A percentile compares a stretch with the other conserved stretches of the same genome.
These are phyloP conservation scores for Leptopterna dolabrata DNA, from an alignment of 2,888 invertebrate species.

Conservation along the genomic window DNA sequence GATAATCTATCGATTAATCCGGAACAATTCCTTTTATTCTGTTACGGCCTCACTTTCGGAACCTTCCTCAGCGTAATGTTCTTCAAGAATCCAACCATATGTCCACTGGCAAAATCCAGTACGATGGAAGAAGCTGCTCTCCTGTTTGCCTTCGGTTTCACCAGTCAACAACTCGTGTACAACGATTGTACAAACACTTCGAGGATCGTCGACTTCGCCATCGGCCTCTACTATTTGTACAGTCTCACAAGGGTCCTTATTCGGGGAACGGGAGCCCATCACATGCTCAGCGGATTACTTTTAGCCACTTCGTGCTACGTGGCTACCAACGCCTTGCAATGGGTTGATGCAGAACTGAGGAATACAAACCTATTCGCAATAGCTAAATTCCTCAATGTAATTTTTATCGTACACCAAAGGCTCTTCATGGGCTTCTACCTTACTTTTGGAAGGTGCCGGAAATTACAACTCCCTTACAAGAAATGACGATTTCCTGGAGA, in stretches of 20 bases:
- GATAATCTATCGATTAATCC: background rate
- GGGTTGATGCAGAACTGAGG: background rate
- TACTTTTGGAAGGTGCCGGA: background rate
- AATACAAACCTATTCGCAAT: background rate
- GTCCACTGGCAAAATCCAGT: background rate
- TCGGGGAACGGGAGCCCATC: conserved; percentile 21
- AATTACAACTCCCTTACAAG: background rate
- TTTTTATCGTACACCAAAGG: conserved; percentile 10
- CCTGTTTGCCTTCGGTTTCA: conserved; percentile 15
- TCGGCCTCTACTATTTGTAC: conserved; percentile 7
- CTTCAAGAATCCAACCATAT: conserved; percentile 10
- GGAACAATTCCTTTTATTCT: background rate
- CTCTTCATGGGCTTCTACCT: conserved; percentile 25
- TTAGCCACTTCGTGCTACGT: background rate
- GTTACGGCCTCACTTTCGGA: conserved; percentile 1
- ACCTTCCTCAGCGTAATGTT: conserved; percentile 8
- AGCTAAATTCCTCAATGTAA: background rate
- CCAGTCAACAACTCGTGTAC: conserved; percentile 5
- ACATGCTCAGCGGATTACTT: background rate
- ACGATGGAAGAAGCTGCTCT: background rate
- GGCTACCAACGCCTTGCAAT: background rate
- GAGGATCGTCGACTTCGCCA: background rate
- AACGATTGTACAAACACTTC: background rate
- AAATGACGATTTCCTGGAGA: no score
- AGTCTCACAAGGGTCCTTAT: background rate